A percentile compares a stretch with the other conserved stretches of the same genome.
Conservation (phyloP, 2,888 invertebrate species). For the Alviniconcha strummeri region DNA sequence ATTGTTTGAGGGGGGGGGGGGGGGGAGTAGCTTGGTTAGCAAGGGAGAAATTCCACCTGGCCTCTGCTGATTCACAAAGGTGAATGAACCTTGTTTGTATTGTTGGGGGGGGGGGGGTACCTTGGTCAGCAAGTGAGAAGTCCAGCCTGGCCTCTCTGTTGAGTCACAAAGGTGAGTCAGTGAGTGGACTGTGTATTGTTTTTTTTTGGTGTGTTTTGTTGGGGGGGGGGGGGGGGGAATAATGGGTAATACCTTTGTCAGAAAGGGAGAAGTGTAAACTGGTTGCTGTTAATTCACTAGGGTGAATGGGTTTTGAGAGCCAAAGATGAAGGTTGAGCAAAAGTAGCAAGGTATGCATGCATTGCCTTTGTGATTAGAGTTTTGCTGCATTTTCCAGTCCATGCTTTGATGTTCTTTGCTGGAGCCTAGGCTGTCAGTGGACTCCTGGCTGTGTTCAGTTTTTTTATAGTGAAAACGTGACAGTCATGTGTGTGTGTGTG, state of each 20-base stretch:
- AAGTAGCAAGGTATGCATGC: no score
- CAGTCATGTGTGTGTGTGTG: background rate
- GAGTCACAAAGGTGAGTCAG: slow-evolving; percentile 6
- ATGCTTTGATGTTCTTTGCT: no score
- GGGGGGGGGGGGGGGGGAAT: slow-evolving; percentile 43
- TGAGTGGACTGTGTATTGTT: background rate
- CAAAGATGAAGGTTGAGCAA: no score
- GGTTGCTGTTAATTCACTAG: slow-evolving; percentile 1
- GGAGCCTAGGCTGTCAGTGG: no score
- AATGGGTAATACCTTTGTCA: slow-evolving; percentile 43
- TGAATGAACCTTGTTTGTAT: background rate
- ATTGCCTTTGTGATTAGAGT: no score
- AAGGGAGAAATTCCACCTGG: slow-evolving; percentile 56
- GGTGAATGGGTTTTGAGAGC: background rate
- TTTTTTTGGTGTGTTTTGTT: background rate
- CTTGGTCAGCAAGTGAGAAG: slow-evolving; percentile 59
- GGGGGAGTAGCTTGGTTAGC: slow-evolving; percentile 52
- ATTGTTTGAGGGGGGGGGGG: slow-evolving; percentile 47
- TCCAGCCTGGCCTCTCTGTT: slow-evolving; percentile 34
- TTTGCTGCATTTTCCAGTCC: no score
- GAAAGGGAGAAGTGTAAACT: slow-evolving; percentile 57
- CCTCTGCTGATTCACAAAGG: background rate
- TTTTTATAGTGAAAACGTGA: background rate
- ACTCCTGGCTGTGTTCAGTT: background rate
- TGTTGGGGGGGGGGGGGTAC: slow-evolving; percentile 50